Base-by-base conservation (phyloP, 2,113 vertebrate species). In the Poecilia latipinna region DNA sequence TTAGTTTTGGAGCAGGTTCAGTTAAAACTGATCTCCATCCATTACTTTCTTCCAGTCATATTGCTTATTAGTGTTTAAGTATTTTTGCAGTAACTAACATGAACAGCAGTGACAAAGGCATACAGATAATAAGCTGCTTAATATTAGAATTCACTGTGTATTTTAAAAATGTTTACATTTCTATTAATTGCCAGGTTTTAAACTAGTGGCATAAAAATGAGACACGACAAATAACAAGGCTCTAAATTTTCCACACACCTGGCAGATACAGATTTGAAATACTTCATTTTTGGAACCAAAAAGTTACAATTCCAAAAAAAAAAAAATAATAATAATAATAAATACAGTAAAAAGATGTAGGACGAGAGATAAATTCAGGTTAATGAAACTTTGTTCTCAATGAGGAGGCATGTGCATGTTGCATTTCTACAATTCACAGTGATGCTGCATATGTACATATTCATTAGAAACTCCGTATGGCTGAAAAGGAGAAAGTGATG, bases 11-110 rank as follows among this genome's bases (percentile, higher is more conserved):
- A 37, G 12, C 35, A 37, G 35, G 10, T 37, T 37, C 35, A 37
- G 35, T 62, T 35, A 82, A 72, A 32, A 82, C 22, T 68, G n/a
- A 68, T 66, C 37, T 69, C 60, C 11, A 19, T 75, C 29, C 70
- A 65, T 62, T 71, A 80, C 65, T 60, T 69, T 68, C 32, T 44
- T 60, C 68, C 37, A 60, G 32, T 62, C 75, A 13, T 61, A 68
- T 60, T 66, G 51, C 54, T 28, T 10, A 70, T 39, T 63, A 76
- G 62, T 63, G 51, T 62, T 51, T 83, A n/a, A 61, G 73, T 72
- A 81, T 63, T 70, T 62, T 65, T 65, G 11, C 28, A 26, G 42
- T 24, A 68, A 22, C 44, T 17, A 33, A 48, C 35, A 32, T 66
- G 28, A 69, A 68, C 11, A 44, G 28, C 61, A 72, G 22, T 33